Evolutionary conservation across 2,888 invertebrate species (phyloP).

Genomic region (Arge pagana): DNA sequence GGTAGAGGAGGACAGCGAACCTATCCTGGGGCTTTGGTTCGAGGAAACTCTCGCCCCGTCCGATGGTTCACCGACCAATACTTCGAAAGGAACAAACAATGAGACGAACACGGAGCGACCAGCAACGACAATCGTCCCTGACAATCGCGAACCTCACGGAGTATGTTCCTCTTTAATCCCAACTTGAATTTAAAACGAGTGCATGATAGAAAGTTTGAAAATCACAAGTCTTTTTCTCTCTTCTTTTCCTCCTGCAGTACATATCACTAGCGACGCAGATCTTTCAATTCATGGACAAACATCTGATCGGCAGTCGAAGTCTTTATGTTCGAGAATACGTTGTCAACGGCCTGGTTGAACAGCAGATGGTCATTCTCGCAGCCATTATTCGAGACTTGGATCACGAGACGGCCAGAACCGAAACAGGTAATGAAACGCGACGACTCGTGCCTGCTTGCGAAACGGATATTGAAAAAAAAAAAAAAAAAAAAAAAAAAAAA

Average conservation of each 20-base stretch:
- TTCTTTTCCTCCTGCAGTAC: constrained; percentile 64
- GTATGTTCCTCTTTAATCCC: constrained; percentile 50
- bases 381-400: constrained; percentile 90
- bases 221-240: constrained; percentile 11
- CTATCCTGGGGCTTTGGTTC: constrained; percentile 90
- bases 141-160: constrained; percentile 78
- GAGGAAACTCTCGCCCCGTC: constrained; percentile 89
- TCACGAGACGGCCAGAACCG: constrained; percentile 83
- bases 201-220: constrained; percentile 1
- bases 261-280: constrained; percentile 85
- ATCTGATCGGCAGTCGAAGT: constrained; percentile 75
- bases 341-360: constrained; percentile 77
- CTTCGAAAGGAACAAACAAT: constrained; percentile 61
- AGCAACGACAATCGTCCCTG: constrained; percentile 69
- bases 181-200: constrained; percentile 7
- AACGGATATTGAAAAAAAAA: no score
- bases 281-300: constrained; percentile 82
- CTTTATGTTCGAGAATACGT: constrained; percentile 71
- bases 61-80: constrained; percentile 64
- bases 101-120: constrained; percentile 61
- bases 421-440: no score
- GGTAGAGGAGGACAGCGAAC: constrained; percentile 78
- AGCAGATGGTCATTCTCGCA: constrained; percentile 86
- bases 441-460: no score
- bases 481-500: no score